A percentile compares a stretch with the other conserved stretches of the same genome.
phyloP scores from a whole-genome alignment of 2,888 invertebrate genomes.

The Lomographa bimaculata region DNA sequence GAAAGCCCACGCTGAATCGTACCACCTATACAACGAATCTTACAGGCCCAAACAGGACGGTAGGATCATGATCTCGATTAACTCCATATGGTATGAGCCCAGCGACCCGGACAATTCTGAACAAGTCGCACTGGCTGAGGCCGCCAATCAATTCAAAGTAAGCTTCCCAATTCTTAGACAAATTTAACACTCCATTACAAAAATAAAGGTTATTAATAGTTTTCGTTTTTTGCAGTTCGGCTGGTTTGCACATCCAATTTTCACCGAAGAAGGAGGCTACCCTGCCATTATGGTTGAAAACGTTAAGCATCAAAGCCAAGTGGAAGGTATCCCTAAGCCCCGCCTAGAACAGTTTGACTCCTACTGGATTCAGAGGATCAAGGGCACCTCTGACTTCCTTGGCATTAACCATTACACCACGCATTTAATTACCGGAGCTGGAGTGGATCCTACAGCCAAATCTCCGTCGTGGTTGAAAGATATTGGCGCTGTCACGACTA shows the following conservation, averaged over 20 bases:
- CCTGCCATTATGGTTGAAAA: slow-evolving; percentile 75
- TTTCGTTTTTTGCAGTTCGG: slow-evolving; percentile 65
- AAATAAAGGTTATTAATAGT: not conserved
- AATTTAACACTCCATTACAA: not conserved
- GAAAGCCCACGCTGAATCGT: slow-evolving; percentile 87
- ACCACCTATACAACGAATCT: slow-evolving; percentile 85
- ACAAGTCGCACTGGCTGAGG: slow-evolving; percentile 72
- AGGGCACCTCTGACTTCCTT: slow-evolving; percentile 75
- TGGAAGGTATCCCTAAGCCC: slow-evolving; percentile 65
- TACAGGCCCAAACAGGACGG: slow-evolving; percentile 83
- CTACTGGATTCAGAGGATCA: slow-evolving; percentile 73
- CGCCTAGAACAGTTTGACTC: slow-evolving; percentile 74
- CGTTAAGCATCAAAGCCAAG: slow-evolving; percentile 64
- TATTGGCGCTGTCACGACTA: slow-evolving; percentile 69
- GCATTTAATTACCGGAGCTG: slow-evolving; percentile 66
- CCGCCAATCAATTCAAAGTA: slow-evolving; percentile 79
- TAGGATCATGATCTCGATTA: slow-evolving; percentile 78
- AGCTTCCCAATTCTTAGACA: slow-evolving; percentile 23
- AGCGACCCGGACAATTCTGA: slow-evolving; percentile 65
- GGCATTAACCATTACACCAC: slow-evolving; percentile 81
- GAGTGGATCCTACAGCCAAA: slow-evolving; percentile 68
- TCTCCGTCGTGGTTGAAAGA: slow-evolving; percentile 79
- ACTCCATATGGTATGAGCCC: slow-evolving; percentile 81
- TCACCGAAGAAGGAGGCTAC: slow-evolving; percentile 75
- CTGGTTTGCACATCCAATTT: slow-evolving; percentile 82